Conservation (phyloP, 2,797 vertebrate genomes). For the Ispidina picta region DNA sequence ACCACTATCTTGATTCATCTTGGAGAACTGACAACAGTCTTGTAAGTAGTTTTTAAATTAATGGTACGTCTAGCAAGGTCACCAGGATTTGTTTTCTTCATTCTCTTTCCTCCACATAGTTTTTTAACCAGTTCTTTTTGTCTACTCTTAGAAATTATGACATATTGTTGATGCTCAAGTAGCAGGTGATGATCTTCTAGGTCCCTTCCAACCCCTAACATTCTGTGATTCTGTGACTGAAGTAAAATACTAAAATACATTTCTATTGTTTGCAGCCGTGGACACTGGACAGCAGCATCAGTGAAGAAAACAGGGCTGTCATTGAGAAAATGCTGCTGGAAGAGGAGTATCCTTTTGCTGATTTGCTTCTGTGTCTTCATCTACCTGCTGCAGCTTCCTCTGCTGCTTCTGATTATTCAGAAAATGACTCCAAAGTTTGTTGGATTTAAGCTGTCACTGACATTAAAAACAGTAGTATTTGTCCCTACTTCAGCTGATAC, state of each 20-base stretch:
- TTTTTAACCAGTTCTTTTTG: neutral
- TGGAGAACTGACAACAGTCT: slow-evolving; percentile 86
- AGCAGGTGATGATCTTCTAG: neutral
- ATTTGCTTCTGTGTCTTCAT: neutral
- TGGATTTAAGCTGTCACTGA: neutral
- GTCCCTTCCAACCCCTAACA: too few species aligned
- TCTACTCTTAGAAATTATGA: neutral
- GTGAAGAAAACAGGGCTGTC: slow-evolving; percentile 90
- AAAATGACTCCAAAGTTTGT: neutral
- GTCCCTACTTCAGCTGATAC: neutral
- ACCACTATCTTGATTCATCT: slow-evolving; percentile 88
- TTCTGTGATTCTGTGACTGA: neutral
- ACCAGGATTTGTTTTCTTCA: neutral
- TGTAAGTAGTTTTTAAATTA: slow-evolving; percentile 75
- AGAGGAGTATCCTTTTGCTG: slow-evolving; percentile 94
- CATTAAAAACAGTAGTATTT: neutral
- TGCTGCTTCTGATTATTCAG: neutral
- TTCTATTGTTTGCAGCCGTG: slow-evolving; percentile 84
- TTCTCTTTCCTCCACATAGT: neutral
- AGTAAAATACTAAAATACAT: neutral
- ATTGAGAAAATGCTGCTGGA: slow-evolving; percentile 97
- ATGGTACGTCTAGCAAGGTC: neutral
- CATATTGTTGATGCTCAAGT: neutral
- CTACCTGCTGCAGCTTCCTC: neutral
- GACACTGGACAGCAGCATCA: slow-evolving; percentile 93